Percentiles rank a stretch among this genome's conserved stretches.
phyloP scores from a whole-genome alignment of 2,888 invertebrate species.

The Drosophila pseudotakahashii region DNA sequence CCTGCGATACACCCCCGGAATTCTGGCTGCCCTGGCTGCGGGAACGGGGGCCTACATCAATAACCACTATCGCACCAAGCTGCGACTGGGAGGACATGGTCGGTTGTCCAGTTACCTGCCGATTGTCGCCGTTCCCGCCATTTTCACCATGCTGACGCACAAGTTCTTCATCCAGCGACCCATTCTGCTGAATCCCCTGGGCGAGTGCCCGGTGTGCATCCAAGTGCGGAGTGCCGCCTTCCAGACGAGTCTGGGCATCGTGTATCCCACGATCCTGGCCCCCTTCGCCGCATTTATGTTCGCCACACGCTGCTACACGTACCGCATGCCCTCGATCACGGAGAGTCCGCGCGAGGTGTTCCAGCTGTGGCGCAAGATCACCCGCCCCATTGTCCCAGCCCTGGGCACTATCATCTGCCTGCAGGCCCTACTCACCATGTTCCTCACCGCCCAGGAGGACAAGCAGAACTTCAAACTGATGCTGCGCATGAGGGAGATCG shows the following conservation, averaged over 20 bases:
- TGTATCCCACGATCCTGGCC: conserved; percentile 87
- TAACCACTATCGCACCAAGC: conserved; percentile 86
- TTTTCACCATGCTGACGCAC: conserved; percentile 86
- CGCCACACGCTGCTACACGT: conserved; percentile 87
- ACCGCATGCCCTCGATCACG: conserved; percentile 87
- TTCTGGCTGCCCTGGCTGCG: conserved; percentile 86
- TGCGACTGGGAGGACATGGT: conserved; percentile 87
- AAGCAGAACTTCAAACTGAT: conserved; percentile 82
- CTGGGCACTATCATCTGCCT: conserved; percentile 85
- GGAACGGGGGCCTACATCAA: conserved; percentile 87
- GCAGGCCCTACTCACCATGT: conserved; percentile 86
- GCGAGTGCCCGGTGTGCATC: conserved; percentile 88
- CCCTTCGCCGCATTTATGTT: conserved; percentile 87
- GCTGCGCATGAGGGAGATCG: conserved; percentile 75
- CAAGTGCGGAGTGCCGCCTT: conserved; percentile 86
- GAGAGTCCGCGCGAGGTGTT: conserved; percentile 86
- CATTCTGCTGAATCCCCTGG: conserved; percentile 86
- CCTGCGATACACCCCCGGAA: conserved; percentile 85
- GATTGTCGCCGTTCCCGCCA: conserved; percentile 86
- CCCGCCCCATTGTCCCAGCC: conserved; percentile 85
- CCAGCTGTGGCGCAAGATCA: conserved; percentile 85
- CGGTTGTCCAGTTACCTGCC: conserved; percentile 87
- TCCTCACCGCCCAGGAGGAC: conserved; percentile 87
- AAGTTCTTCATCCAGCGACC: conserved; percentile 86
- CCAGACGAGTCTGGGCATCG: conserved; percentile 85